Conservation (phyloP, 2,113 vertebrate genomes). For the Carlito syrichta region DNA sequence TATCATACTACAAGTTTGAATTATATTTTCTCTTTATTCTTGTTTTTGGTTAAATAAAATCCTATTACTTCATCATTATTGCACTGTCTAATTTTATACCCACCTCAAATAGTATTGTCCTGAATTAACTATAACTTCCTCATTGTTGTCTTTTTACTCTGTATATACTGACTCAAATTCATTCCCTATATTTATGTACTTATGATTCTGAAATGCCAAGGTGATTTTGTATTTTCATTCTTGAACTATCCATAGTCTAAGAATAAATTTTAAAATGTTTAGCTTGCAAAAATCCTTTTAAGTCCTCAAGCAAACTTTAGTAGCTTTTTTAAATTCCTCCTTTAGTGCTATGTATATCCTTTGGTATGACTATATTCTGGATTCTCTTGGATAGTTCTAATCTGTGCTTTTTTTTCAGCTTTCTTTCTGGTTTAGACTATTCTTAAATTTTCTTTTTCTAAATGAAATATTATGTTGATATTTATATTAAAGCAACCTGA, state of each 20-base stretch:
- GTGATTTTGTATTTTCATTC: slow-evolving; percentile 32
- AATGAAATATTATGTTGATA: background rate
- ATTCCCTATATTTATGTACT: background rate
- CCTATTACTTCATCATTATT: background rate
- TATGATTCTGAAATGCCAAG: slow-evolving; percentile 18
- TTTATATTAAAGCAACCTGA: background rate
- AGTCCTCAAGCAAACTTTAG: background rate
- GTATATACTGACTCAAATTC: background rate
- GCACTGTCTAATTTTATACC: background rate
- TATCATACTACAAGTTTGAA: background rate
- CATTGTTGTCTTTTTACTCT: background rate
- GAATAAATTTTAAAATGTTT: background rate
- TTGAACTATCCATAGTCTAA: background rate
- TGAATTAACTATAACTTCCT: background rate
- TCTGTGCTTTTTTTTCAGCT: background rate
- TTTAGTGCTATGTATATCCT: background rate
- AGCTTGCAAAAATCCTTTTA: background rate
- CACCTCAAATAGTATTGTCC: background rate
- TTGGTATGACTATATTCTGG: background rate
- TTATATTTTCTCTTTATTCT: background rate
- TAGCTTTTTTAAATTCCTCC: background rate
- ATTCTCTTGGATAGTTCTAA: background rate
- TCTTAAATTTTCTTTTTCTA: background rate
- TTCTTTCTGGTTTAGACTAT: background rate
- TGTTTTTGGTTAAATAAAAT: background rate